Conservation (phyloP, 1,140 invertebrate species). For the Camponotus floridanus region DNA sequence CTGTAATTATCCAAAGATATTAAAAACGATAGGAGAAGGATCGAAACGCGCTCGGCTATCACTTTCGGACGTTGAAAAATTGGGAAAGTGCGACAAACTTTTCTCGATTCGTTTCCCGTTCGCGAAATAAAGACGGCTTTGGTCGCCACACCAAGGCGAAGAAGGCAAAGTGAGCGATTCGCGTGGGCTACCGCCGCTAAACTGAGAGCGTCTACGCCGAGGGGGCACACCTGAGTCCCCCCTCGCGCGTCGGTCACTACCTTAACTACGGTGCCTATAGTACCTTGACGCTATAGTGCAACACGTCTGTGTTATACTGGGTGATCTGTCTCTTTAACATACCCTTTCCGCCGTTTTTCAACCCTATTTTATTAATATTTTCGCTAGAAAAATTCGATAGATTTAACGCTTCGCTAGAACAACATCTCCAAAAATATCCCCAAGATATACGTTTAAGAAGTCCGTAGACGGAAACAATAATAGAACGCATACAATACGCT, state of each 20-base stretch:
- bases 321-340: slow-evolving; percentile 25
- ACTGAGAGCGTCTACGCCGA: slow-evolving; percentile 72
- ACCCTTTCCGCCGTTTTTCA: not conserved
- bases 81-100: not conserved
- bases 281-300: slow-evolving; percentile 60
- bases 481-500: not conserved
- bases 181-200: slow-evolving; percentile 77
- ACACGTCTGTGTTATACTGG: slow-evolving; percentile 60
- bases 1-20: not conserved
- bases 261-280: slow-evolving; percentile 67
- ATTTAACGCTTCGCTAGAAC: not conserved
- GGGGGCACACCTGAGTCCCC: slow-evolving; percentile 69
- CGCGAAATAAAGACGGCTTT: slow-evolving; percentile 57
- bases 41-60: not conserved
- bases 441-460: not conserved
- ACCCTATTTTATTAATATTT: not conserved
- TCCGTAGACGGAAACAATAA: not conserved
- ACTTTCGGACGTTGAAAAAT: slow-evolving; percentile 23
- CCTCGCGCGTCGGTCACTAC: slow-evolving; percentile 70
- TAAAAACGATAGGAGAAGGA: not conserved
- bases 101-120: slow-evolving; percentile 6
- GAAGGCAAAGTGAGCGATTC: slow-evolving; percentile 68
- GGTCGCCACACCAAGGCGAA: slow-evolving; percentile 47
- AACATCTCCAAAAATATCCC: not conserved
- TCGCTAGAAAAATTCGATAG: not conserved